Conservation (phyloP, 2,113 vertebrate genomes). For the Chamaetylas fuelleborni region DNA sequence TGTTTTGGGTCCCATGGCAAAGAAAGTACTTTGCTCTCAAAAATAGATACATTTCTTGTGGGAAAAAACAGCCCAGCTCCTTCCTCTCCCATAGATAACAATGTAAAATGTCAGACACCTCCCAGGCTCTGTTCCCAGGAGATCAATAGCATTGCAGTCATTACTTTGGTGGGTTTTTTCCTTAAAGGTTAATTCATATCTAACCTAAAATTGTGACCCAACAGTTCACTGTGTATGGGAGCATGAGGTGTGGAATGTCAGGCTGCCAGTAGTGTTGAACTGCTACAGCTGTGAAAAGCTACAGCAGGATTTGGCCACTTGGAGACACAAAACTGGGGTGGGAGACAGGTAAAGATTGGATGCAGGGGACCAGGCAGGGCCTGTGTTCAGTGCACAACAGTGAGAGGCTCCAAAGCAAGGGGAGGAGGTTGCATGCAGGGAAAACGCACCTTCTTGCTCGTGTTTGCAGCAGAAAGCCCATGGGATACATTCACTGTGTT, state of each 20-base stretch:
- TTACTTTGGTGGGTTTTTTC: background rate
- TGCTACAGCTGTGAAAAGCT: background rate
- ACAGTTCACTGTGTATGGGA: background rate
- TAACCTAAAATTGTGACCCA: background rate
- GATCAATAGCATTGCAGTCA: background rate
- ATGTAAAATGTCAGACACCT: constrained; percentile 43
- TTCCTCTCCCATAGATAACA: constrained; percentile 52
- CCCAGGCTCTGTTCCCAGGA: constrained; percentile 10
- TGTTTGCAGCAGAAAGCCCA: background rate
- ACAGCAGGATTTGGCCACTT: background rate
- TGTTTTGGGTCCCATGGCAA: constrained; percentile 53
- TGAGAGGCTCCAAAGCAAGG: background rate
- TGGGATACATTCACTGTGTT: background rate
- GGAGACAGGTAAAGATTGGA: background rate
- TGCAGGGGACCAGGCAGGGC: background rate
- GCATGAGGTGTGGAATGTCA: background rate
- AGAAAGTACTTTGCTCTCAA: constrained; percentile 44
- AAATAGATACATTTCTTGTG: constrained; percentile 63
- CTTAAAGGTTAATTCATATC: background rate
- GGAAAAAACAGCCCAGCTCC: constrained; percentile 43
- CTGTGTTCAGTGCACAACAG: background rate
- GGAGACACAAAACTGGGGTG: background rate
- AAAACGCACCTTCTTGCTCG: background rate
- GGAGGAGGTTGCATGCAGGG: background rate
- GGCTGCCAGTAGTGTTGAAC: background rate